Evolutionary conservation across 2,113 vertebrate genomes (phyloP), one percentile per base, ranked within the genome.

Genomic region (Chionodraco myersi): DNA sequence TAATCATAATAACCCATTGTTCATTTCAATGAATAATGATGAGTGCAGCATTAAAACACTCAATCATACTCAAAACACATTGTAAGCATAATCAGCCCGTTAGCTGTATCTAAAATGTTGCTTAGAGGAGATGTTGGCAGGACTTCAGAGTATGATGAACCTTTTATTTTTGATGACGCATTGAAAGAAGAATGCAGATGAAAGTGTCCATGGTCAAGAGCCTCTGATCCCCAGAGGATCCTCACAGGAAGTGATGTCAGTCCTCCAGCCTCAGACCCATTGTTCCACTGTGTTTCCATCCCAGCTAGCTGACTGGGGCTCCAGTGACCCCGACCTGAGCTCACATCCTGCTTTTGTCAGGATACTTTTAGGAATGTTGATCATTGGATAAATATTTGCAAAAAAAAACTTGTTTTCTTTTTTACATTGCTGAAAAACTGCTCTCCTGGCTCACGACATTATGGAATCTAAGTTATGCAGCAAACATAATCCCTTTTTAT

Each of bases 321-420:
- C 80, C 51, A 86, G 56, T 11, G 66, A 72, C 21, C 88, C 62
- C 49, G 51, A 87, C 86, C 88, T 89, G 83, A 91, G 83, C 82
- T 88, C 90, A 94, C 80, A 84, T 95, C 93, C 94, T 92, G 89
- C 91, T 93, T 94, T 94, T 94, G 94, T 94, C 93, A 85, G 84
- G 84, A 75, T 57, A 60, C 62, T 75, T 75, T 85, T 65, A 66
- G 91, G 90, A 95, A 93, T 92, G 91, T 85, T 80, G 78, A 85
- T 69, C 59, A 88, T 77, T 76, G 78, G 86, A 86, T 91, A 92
- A 91, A 91, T 91, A 90, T 93, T 92, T 92, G 80, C 76, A 21
- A 89, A 36, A 79, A 88, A 86, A 73, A 41, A 6, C 6, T 41
- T 5, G 5, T 41, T 49, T 91, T 74, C 80, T 87, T 76, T 88